A percentile compares a stretch with the other conserved stretches of the same genome.
Conservation (phyloP, 1,140 invertebrate genomes). For the Epicauta chinensis region DNA sequence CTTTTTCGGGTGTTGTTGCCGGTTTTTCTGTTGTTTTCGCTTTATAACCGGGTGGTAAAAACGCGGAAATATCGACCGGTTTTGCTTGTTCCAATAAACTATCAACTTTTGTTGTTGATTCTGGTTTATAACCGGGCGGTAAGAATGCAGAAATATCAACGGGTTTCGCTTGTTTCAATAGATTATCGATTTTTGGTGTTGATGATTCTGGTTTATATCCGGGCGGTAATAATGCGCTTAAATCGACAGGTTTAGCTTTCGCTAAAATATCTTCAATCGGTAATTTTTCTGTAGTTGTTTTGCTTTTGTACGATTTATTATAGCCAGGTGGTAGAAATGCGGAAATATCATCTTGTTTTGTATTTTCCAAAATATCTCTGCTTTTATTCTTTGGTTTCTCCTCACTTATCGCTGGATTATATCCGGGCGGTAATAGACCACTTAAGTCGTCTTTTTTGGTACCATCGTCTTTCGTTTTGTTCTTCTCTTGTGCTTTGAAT, state of each 20-base stretch:
- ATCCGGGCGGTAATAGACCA: conserved; percentile 55
- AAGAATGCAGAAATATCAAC: conserved; percentile 39
- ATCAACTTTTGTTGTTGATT: conserved; percentile 10
- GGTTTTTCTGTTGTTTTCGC: conserved; percentile 6
- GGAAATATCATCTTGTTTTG: conserved; percentile 44
- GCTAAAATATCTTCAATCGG: conserved; percentile 42
- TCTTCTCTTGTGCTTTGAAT: conserved; percentile 30
- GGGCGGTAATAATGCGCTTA: conserved; percentile 54
- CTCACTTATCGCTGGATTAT: conserved; percentile 45
- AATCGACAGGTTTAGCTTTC: conserved; percentile 48
- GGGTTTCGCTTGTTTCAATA: conserved; percentile 20
- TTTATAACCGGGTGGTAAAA: conserved; percentile 59
- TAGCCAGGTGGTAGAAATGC: conserved; percentile 50
- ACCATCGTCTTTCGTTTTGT: conserved; percentile 34
- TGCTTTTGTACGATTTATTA: conserved; percentile 3
- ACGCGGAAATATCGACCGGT: too few relatives aligned
- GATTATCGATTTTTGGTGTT: conserved; percentile 28
- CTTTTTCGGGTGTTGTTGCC: conserved; percentile 14
- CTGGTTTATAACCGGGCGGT: conserved; percentile 44
- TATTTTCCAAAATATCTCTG: conserved; percentile 1
- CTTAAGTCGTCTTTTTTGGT: conserved; percentile 55
- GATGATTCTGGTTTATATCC: conserved; percentile 42
- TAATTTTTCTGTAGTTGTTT: conserved; percentile 37
- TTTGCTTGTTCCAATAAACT: conserved; percentile 8
- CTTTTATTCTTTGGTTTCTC: too few relatives aligned